Conservation (phyloP, 2,797 vertebrate species). For the Tragelaphus eurycerus region DNA sequence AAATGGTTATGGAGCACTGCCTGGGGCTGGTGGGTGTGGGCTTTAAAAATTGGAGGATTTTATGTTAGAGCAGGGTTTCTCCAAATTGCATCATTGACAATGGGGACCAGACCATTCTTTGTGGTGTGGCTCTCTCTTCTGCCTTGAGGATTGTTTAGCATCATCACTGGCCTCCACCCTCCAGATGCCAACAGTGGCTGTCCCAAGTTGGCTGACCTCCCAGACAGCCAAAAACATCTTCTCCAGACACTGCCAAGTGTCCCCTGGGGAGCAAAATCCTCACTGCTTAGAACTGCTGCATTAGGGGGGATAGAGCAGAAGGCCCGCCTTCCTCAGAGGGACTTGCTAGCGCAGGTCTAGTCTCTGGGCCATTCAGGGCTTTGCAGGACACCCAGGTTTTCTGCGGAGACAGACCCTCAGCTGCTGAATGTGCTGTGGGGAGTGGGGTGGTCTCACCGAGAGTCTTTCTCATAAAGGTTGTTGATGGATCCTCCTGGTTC, state of each 20-base stretch:
- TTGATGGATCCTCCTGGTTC: background rate
- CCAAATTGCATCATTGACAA: background rate
- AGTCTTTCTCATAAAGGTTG: background rate
- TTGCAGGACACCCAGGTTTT: background rate
- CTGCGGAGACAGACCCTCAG: background rate
- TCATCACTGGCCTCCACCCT: background rate
- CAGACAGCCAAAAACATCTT: background rate
- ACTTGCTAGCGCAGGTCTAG: background rate
- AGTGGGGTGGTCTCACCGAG: too few species aligned
- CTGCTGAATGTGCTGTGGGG: rapidly evolving
- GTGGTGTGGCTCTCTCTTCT: background rate
- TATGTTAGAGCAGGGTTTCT: background rate
- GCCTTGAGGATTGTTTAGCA: rapidly evolving
- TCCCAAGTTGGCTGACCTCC: background rate
- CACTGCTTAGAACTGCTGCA: background rate
- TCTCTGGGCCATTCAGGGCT: background rate
- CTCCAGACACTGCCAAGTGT: background rate
- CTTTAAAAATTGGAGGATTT: background rate
- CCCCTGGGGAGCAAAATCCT: background rate
- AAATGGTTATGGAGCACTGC: background rate
- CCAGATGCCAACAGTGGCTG: background rate
- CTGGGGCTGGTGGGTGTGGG: background rate
- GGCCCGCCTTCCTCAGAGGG: background rate
- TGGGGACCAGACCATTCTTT: background rate
- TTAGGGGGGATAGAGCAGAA: background rate